Conservation (phyloP, 2,888 invertebrate genomes). For the Acheta domesticus region DNA sequence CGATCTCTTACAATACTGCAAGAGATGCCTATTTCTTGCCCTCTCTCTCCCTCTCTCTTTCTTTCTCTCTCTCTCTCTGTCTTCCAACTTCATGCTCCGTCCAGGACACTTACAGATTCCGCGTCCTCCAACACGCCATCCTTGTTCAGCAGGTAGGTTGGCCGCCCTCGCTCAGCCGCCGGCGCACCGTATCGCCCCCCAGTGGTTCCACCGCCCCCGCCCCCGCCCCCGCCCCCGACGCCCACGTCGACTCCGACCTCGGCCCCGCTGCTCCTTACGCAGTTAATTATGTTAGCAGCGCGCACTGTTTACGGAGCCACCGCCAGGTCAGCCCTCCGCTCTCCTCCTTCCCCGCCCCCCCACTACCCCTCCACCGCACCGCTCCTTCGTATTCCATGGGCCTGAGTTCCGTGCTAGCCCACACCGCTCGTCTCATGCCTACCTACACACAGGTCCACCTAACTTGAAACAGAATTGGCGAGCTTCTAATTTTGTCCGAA, state of each 20-base stretch:
- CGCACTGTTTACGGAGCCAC: conserved; percentile 9
- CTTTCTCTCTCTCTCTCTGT: too few species aligned
- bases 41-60: neutral
- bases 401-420: too few species aligned
- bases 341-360: neutral
- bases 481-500: too few species aligned
- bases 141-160: too few species aligned
- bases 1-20: too few species aligned
- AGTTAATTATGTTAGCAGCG: conserved; percentile 20
- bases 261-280: conserved; percentile 11
- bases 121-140: too few species aligned
- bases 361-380: neutral
- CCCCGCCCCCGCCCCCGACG: neutral
- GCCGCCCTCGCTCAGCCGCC: neutral
- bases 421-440: too few species aligned
- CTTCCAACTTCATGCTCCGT: neutral
- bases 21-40: too few species aligned
- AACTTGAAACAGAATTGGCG: too few species aligned
- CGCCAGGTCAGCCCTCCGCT: neutral
- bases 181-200: neutral
- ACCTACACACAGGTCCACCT: too few species aligned
- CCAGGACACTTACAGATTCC: too few species aligned
- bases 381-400: neutral
- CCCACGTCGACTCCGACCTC: neutral
- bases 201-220: neutral